Conservation (phyloP, 92 coral and sea anemone genomes). For the Epizoanthus scotinus region DNA sequence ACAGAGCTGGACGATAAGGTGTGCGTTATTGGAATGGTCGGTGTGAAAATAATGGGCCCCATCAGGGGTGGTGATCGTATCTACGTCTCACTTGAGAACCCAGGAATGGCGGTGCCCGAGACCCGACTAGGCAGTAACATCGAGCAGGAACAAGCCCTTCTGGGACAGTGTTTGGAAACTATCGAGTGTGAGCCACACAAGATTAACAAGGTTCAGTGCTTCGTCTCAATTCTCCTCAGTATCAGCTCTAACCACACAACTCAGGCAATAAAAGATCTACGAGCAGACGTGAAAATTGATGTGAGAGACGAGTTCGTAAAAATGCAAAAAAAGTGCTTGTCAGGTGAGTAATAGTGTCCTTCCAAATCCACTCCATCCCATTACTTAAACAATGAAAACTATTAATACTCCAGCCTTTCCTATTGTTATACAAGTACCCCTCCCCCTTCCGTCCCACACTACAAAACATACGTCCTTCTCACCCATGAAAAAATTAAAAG, state of each 20-base stretch:
- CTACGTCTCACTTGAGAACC: constrained; percentile 87
- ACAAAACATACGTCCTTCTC: too few relatives aligned
- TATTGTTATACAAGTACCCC: too few relatives aligned
- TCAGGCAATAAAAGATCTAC: constrained; percentile 72
- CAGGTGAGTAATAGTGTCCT: constrained; percentile 54
- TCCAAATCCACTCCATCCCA: too few relatives aligned
- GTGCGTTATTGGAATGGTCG: constrained; percentile 94
- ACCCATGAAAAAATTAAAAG: too few relatives aligned
- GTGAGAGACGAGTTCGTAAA: constrained; percentile 72
- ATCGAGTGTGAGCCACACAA: constrained; percentile 54
- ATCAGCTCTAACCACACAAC: constrained; percentile 77
- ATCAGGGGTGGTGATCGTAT: constrained; percentile 88
- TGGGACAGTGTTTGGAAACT: constrained; percentile 87
- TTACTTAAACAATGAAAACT: too few relatives aligned
- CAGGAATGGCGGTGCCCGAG: constrained; percentile 90
- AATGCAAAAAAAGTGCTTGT: constrained; percentile 69
- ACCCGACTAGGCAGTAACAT: constrained; percentile 68
- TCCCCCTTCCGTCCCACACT: too few relatives aligned
- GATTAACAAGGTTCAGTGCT: constrained; percentile 75
- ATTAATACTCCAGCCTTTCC: too few relatives aligned
- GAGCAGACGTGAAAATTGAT: constrained; percentile 74
- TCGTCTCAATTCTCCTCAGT: constrained; percentile 84
- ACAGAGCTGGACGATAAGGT: constrained; percentile 80
- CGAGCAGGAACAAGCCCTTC: constrained; percentile 70
- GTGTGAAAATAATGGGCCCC: constrained; percentile 87